Conservation (phyloP, 2,797 vertebrate species). For the Centroberyx gerrardi region DNA sequence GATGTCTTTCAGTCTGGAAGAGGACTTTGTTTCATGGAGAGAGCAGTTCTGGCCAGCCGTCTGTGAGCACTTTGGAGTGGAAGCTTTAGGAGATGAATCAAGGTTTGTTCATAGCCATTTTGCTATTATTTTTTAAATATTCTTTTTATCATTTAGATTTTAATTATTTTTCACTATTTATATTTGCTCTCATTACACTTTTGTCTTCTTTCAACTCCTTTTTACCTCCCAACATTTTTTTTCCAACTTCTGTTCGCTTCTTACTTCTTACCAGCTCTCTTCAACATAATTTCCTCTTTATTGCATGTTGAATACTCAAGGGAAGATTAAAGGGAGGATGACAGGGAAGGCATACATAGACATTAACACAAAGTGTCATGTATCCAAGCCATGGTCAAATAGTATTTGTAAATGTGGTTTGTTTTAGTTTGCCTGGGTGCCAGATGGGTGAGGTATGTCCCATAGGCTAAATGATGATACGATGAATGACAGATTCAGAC, state of each 20-base stretch:
- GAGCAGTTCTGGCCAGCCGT: constrained; percentile 99
- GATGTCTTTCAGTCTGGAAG: constrained; percentile 89
- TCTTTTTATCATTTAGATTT: neutral
- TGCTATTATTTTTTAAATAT: neutral
- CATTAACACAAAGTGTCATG: too few species aligned
- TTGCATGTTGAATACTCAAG: neutral
- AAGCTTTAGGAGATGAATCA: constrained; percentile 95
- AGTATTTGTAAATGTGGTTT: too few species aligned
- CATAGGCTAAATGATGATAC: too few species aligned
- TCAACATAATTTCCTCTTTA: neutral
- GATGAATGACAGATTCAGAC: too few species aligned
- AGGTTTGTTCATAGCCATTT: constrained; percentile 83
- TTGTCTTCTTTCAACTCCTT: neutral
- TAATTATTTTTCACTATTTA: neutral
- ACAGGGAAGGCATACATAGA: too few species aligned
- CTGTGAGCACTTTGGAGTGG: constrained; percentile 97
- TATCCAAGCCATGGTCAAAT: too few species aligned
- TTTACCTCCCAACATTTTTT: neutral
- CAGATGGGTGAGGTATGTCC: too few species aligned
- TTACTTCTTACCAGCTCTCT: neutral
- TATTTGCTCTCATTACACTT: neutral
- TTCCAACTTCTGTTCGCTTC: too few species aligned
- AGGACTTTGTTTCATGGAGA: constrained; percentile 97
- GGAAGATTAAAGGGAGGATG: too few species aligned
- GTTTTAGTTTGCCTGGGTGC: too few species aligned